phyloP scores from a whole-genome alignment of 2,888 invertebrate species.

The Nymphalis polychloros region DNA sequence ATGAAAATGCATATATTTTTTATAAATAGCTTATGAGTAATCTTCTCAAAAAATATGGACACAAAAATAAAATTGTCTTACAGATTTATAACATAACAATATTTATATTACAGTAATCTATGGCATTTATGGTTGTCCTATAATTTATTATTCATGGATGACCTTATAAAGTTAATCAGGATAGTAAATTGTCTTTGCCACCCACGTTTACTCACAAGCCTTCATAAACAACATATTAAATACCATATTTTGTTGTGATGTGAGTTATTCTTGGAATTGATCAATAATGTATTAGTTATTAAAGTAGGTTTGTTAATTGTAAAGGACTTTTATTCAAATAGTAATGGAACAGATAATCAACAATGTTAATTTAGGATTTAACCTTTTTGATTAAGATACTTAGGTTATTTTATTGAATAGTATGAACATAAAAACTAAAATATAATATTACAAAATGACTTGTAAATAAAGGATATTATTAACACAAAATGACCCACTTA shows the following conservation, averaged over 20 bases:
- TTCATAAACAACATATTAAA: constrained; percentile 5
- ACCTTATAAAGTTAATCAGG: constrained; percentile 3
- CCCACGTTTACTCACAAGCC: not conserved
- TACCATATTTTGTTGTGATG: constrained; percentile 1
- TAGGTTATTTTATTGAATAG: too few relatives aligned
- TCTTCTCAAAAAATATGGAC: too few relatives aligned
- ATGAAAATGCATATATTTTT: not conserved
- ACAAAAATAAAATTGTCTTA: too few relatives aligned
- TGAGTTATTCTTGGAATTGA: not conserved
- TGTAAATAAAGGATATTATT: not conserved
- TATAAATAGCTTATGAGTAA: not conserved
- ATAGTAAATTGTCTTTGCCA: not conserved
- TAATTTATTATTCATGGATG: constrained; percentile 13
- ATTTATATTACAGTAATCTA: not conserved
- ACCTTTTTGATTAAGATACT: too few relatives aligned
- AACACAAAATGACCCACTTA: constrained; percentile 2
- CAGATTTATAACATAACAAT: too few relatives aligned
- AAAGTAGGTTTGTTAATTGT: too few relatives aligned
- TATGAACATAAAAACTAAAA: too few relatives aligned
- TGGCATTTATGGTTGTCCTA: not conserved
- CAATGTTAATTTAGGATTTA: too few relatives aligned
- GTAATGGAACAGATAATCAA: too few relatives aligned
- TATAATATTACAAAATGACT: not conserved
- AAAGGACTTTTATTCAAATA: too few relatives aligned
- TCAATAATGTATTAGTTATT: too few relatives aligned